These are phyloP conservation scores for Denticeps clupeoides DNA, from an alignment of 2,797 vertebrate genomes.

Conservation along the genomic window DNA sequence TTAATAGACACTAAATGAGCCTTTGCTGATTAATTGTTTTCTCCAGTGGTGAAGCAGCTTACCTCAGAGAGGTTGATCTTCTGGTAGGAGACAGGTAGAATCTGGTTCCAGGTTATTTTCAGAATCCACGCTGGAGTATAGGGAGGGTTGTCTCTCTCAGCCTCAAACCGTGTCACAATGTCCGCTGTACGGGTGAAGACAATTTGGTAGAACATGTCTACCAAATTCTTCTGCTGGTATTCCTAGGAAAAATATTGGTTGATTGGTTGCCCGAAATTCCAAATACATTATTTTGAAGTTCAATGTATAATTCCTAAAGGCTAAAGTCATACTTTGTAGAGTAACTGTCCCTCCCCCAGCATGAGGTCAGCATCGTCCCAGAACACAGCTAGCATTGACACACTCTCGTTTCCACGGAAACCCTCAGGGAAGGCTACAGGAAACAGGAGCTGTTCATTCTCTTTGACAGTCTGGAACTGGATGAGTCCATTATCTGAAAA, in stretches of 20 bases:
- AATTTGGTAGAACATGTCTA: constrained; percentile 60
- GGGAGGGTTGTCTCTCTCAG: constrained; percentile 26
- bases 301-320: not conserved
- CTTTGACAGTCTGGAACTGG: constrained; percentile 56
- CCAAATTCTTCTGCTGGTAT: constrained; percentile 40
- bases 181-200: constrained; percentile 62
- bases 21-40: constrained; percentile 39
- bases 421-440: constrained; percentile 51
- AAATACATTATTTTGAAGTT: too few species aligned
- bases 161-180: constrained; percentile 55
- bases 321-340: constrained; percentile 71
- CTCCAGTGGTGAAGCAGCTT: constrained; percentile 4
- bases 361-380: constrained; percentile 73
- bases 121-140: constrained; percentile 65
- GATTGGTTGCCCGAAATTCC: not conserved
- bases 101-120: constrained; percentile 69
- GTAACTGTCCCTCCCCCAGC: constrained; percentile 50
- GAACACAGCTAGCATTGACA: constrained; percentile 61
- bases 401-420: constrained; percentile 50
- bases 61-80: constrained; percentile 60
- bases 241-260: constrained; percentile 41
- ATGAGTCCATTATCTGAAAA: constrained; percentile 74
- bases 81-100: constrained; percentile 60
- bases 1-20: not conserved
- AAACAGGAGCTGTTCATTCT: constrained; percentile 60